phyloP scores from a whole-genome alignment of 2,888 invertebrate genomes.

The Melangyna quadrimaculata region DNA sequence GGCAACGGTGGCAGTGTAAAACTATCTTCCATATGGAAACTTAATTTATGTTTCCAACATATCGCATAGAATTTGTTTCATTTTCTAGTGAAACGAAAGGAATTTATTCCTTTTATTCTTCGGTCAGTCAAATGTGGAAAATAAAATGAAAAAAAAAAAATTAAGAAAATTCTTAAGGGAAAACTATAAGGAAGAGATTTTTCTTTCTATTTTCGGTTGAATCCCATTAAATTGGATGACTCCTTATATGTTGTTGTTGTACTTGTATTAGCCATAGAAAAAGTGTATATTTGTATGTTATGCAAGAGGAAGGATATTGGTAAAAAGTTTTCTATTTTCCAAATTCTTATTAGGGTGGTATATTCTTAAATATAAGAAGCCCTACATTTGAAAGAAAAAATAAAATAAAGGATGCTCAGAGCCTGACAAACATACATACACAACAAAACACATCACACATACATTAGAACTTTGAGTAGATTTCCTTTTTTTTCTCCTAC shows the following conservation, averaged over 20 bases:
- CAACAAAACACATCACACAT: background rate
- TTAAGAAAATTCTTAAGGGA: conserved; percentile 8
- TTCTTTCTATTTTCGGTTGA: conserved; percentile 61
- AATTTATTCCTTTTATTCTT: conserved; percentile 66
- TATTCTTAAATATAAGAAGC: conserved; percentile 48
- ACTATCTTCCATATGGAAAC: conserved; percentile 81
- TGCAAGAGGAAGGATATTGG: conserved; percentile 52
- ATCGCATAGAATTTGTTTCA: conserved; percentile 79
- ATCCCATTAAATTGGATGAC: conserved; percentile 70
- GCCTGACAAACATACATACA: conserved; percentile 1
- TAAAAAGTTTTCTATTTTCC: conserved; percentile 70
- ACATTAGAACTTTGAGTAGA: conserved; percentile 28
- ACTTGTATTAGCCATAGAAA: background rate
- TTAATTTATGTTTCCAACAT: conserved; percentile 81
- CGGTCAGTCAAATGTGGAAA: conserved; percentile 51
- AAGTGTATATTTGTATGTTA: conserved; percentile 1
- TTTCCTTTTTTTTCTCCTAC: conserved; percentile 11
- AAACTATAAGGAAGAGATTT: conserved; percentile 23
- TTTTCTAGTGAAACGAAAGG: conserved; percentile 71
- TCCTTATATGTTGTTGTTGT: conserved; percentile 34
- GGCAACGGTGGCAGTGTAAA: conserved; percentile 62
- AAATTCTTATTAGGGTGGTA: conserved; percentile 49
- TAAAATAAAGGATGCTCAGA: conserved; percentile 44
- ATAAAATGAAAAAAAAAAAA: conserved; percentile 31
- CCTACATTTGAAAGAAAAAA: conserved; percentile 47